Percentiles rank a stretch among this genome's conserved stretches.
These are phyloP conservation scores for Cyclophora albipunctata DNA, from an alignment of 2,888 invertebrate species.

Conservation along the genomic window DNA sequence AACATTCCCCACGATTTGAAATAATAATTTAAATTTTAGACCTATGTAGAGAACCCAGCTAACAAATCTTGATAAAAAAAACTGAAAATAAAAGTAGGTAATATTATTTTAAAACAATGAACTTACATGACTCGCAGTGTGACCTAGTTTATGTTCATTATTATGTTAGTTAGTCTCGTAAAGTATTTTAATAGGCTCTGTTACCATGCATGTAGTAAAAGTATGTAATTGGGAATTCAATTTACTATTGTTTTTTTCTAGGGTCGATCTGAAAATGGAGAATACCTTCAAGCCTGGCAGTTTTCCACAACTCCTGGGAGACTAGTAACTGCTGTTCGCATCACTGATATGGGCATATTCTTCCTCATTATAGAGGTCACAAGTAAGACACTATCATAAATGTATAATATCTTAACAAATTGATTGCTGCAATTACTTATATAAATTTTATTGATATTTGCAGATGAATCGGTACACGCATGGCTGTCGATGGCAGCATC, in stretches of 20 bases:
- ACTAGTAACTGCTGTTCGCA: conserved; percentile 58
- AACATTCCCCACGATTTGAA: background rate
- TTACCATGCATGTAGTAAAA: no score
- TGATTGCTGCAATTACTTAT: conserved; percentile 6
- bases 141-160: no score
- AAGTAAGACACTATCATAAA: conserved; percentile 32
- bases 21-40: background rate
- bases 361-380: conserved; percentile 62
- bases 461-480: conserved; percentile 47
- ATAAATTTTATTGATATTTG: conserved; percentile 14
- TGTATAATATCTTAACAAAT: background rate
- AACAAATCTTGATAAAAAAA: no score
- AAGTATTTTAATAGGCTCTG: no score
- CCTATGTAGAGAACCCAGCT: no score
- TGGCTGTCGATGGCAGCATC: conserved; percentile 65
- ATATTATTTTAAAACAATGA: no score
- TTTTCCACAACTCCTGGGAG: conserved; percentile 56
- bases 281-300: conserved; percentile 67
- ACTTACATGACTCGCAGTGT: no score
- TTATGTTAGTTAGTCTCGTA: no score
- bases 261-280: conserved; percentile 62
- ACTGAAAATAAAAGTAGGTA: no score
- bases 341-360: conserved; percentile 66
- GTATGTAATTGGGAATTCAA: no score
- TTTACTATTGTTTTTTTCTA: conserved; percentile 18